Base-by-base conservation (phyloP, 2,113 vertebrate species). In the Anoplopoma fimbria region DNA sequence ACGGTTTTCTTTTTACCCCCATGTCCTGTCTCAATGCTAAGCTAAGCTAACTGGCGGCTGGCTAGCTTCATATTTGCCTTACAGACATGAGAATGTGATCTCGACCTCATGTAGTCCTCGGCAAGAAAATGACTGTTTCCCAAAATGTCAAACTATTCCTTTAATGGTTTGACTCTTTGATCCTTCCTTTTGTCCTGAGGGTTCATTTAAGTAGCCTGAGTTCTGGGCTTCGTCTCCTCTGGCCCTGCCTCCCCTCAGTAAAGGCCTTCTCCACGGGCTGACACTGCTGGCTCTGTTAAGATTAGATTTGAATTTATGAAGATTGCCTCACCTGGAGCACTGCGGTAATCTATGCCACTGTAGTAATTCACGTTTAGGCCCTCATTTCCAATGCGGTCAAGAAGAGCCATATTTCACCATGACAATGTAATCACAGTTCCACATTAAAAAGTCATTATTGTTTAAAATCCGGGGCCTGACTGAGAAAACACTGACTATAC, bases 371-470 rank as follows among this genome's bases (percentile, higher is more conserved):
- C 95, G 87, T 93, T 95, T 95, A 96, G 94, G 92, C 93, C 96
- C 96, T 97, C 96, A 95, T 96, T 97, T 95, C 90, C 91, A 96
- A 96, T 95, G 96, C 96, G 93, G 96, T 96, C 96, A 94, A 95
- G 96, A 96, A 84, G 93, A 91, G 81, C 93, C 93, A 93, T 99
- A 99, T 98, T 98, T 99, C 97, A 98, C 96, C 74, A 89, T 99
- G 98, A 98, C 98, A 99, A 96, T 97, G 98, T 99, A 99, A 99
- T 99, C 98, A 99, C 97, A 97, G 97, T 95, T 96, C 95, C 97
- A 95, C 97, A 99, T 99, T 99, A 99, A 99, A 99, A 99, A 99
- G 98, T 99, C 98, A 99, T 99, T 99, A 99, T 99, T 99, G 98
- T 99, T 99, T 98, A 99, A 97, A 97, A 97, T 97, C 95, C 88